Evolutionary conservation across 1,140 invertebrate species (phyloP).

Genomic region (Platyscapa corneri): DNA sequence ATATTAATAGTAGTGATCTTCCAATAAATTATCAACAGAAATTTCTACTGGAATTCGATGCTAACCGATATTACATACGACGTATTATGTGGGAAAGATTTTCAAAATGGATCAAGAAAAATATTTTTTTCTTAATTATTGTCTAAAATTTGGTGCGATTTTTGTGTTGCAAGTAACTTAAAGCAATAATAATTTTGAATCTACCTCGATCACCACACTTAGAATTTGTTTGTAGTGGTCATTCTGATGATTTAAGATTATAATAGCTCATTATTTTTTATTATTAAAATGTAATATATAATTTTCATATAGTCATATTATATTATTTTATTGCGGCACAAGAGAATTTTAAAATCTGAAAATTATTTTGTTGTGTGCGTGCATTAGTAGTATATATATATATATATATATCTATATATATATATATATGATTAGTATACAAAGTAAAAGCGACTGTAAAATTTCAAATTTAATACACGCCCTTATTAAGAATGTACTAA

Average conservation of each 20-base stretch:
- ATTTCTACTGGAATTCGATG: too few relatives aligned
- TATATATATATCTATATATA: too few relatives aligned
- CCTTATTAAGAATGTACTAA: not conserved
- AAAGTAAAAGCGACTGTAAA: not conserved
- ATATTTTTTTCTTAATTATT: not conserved
- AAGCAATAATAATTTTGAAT: not conserved
- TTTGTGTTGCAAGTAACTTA: not conserved
- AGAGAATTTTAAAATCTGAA: not conserved
- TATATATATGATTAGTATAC: not conserved
- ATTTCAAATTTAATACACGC: not conserved
- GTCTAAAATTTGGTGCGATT: not conserved
- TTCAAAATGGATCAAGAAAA: not conserved
- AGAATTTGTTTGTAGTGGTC: constrained; percentile 1
- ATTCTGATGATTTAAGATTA: constrained; percentile 34
- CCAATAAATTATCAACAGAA: too few relatives aligned
- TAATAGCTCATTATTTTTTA: constrained; percentile 17
- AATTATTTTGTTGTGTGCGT: not conserved
- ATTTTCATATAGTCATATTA: constrained; percentile 1
- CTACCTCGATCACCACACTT: not conserved
- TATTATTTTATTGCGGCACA: not conserved
- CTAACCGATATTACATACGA: too few relatives aligned
- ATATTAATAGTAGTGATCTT: not conserved
- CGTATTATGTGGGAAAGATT: too few relatives aligned
- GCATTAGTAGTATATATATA: too few relatives aligned
- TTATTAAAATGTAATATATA: not conserved